Evolutionary conservation across 2,888 invertebrate species (phyloP), one percentile per base, ranked within the genome.

Genomic region (Habrosyne pyritoides): DNA sequence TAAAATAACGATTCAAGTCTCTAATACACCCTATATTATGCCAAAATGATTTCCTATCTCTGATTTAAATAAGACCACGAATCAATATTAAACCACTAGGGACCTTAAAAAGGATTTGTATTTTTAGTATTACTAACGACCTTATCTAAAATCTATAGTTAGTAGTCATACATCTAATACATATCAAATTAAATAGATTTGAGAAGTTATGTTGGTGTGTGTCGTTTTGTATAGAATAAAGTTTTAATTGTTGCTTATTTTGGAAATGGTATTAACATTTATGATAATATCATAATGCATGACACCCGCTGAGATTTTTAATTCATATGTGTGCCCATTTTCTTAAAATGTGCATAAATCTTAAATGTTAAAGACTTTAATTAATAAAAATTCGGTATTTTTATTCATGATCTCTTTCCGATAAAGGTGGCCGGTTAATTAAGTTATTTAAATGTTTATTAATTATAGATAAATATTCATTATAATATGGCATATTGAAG

Each of bases 401-500:
- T 33, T 42, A 42, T 42, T 18, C 18, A 42, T 18, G 42, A n/a
- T 42, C 18, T 18, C 8, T 42, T 7, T 42, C 8, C 18, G 7
- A 42, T 42, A 42, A 42, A 42, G 42, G 42, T 42, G n/a, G 14
- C 42, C 18, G 42, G 42, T 42, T 42, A 42, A 42, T 42, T 42
- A 42, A 42, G 42, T 42, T 42, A 42, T 42, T 42, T 8, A 42
- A 18, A 42, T 42, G 18, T 42, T 42, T 42, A 18, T 18, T 42
- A 42, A 42, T 42, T 18, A 42, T 8, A 8, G 18, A 42, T 42
- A 42, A 42, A 42, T 42, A 42, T 18, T 42, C n/a, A 18, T 18
- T 42, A n/a, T 18, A 42, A n/a, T 42, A 8, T 42, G 42, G 18
- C 42, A 42, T 42, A 18, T 42, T 42, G 42, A 54, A 18, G 63